Evolutionary conservation across 2,113 vertebrate genomes (phyloP), one percentile per base, ranked within the genome.

Genomic region (Odocoileus hemionus): DNA sequence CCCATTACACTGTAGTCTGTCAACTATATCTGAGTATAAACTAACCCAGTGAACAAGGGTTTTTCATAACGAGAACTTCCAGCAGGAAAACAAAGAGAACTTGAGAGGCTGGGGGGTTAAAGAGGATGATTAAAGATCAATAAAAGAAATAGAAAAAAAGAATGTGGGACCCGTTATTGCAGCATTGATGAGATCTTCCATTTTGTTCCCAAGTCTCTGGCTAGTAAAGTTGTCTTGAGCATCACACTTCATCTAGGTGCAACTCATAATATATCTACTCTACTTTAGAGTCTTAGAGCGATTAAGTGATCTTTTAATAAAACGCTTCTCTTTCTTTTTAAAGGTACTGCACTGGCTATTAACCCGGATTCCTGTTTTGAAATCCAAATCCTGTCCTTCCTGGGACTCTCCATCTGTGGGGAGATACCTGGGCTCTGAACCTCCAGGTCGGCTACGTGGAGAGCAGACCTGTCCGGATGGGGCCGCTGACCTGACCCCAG

Each of bases 321-420:
- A 89, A 50, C 52, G 3, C 12, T 55, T 60, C n/a, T 95, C n/a
- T 93, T 96, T 84, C 21, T 61, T 87, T 26, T 96, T 84, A 79
- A 90, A 98, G 97, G 96, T 64, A n/a, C 54, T 23, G 86, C 89
- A 9, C 45, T 94, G 43, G 93, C 33, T 16, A 30, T 83, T 33
- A 60, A 98, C 26, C 96, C 93, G 10, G 10, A 93, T 55, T 95
- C 91, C 17, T 98, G 94, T 83, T 95, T 43, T 2, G 14, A 95
- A 89, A 7, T 89, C 36, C 97, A 97, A 8, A 67, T 97, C 92
- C 89, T 96, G 25, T 80, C 80, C 45, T 89, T 95, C 60, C 89
- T 95, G 88, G 96, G 95, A 28, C 57, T 97, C 26, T 96, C 96
- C 67, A 64, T 97, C 78, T 98, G 98, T 43, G 98, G 97, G 14